phyloP scores from a whole-genome alignment of 2,888 invertebrate species.

The Endotricha flammealis region DNA sequence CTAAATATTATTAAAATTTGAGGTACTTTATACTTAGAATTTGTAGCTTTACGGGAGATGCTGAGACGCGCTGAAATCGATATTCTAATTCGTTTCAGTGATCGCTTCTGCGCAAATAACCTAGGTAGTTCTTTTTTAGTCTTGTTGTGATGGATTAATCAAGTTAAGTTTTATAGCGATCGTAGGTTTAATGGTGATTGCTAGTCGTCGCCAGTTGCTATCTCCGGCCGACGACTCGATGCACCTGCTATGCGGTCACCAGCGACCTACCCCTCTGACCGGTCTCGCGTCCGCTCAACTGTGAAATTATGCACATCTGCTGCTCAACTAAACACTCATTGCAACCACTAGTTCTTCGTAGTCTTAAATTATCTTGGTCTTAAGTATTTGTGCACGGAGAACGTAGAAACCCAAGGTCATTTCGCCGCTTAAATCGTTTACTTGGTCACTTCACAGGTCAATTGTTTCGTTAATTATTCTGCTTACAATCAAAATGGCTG shows the following conservation, averaged over 20 bases:
- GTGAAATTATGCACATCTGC: constrained; percentile 71
- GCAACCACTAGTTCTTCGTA: constrained; percentile 13
- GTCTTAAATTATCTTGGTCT: background rate
- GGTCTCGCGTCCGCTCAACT: constrained; percentile 58
- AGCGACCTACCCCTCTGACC: constrained; percentile 48
- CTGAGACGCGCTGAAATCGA: too few relatives aligned
- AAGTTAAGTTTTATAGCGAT: constrained; percentile 3
- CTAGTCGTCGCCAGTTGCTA: constrained; percentile 16
- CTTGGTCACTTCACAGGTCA: background rate
- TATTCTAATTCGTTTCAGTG: too few relatives aligned
- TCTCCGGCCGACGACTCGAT: constrained; percentile 22
- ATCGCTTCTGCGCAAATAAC: too few relatives aligned
- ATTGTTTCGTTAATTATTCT: background rate
- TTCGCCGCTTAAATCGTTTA: background rate
- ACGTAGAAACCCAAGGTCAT: constrained; percentile 7
- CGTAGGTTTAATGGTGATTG: constrained; percentile 3
- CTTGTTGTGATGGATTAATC: too few relatives aligned
- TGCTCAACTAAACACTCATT: constrained; percentile 17
- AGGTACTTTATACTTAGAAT: too few relatives aligned
- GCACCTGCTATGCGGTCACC: constrained; percentile 61
- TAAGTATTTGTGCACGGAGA: constrained; percentile 10
- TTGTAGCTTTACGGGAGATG: too few relatives aligned
- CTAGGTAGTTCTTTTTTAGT: too few relatives aligned
- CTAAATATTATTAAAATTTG: too few relatives aligned
- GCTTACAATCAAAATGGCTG: background rate